phyloP scores from a whole-genome alignment of 2,888 invertebrate genomes.

The Drosophila sordidapex region DNA sequence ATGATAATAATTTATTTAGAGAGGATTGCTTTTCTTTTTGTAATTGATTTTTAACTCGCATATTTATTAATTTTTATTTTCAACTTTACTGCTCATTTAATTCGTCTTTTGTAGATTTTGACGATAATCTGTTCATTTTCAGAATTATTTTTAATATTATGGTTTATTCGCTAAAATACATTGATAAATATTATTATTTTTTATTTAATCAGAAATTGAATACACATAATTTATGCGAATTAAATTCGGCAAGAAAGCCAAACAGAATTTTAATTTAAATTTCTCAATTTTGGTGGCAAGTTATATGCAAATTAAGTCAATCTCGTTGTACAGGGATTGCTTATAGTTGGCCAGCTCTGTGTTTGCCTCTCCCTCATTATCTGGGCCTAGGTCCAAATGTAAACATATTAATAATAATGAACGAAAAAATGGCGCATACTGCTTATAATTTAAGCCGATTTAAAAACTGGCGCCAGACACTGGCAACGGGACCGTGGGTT shows the following conservation, averaged over 20 bases:
- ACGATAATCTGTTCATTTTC: not conserved
- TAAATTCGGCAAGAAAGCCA: not conserved
- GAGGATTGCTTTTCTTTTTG: not conserved
- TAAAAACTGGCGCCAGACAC: slow-evolving; percentile 77
- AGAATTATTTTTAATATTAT: too few species aligned
- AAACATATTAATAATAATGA: slow-evolving; percentile 74
- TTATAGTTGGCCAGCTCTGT: slow-evolving; percentile 21
- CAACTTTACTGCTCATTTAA: not conserved
- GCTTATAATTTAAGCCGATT: slow-evolving; percentile 76
- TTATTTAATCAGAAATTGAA: not conserved
- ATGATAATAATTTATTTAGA: not conserved
- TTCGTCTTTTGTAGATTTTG: not conserved
- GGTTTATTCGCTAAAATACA: not conserved
- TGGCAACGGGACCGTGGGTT: slow-evolving; percentile 47
- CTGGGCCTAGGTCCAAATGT: slow-evolving; percentile 46
- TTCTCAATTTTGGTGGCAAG: slow-evolving; percentile 23
- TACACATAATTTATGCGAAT: slow-evolving; percentile 16
- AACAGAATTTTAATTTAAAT: slow-evolving; percentile 9
- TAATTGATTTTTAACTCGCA: not conserved
- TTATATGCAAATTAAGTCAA: slow-evolving; percentile 42
- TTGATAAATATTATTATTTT: not conserved
- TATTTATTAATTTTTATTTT: not conserved
- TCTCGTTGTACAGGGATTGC: slow-evolving; percentile 3
- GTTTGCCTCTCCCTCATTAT: slow-evolving; percentile 26
- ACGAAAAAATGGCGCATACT: slow-evolving; percentile 50